Evolutionary conservation across 2,113 vertebrate species (phyloP), one percentile per base, ranked within the genome.

Genomic region (Fulmarus glacialis): DNA sequence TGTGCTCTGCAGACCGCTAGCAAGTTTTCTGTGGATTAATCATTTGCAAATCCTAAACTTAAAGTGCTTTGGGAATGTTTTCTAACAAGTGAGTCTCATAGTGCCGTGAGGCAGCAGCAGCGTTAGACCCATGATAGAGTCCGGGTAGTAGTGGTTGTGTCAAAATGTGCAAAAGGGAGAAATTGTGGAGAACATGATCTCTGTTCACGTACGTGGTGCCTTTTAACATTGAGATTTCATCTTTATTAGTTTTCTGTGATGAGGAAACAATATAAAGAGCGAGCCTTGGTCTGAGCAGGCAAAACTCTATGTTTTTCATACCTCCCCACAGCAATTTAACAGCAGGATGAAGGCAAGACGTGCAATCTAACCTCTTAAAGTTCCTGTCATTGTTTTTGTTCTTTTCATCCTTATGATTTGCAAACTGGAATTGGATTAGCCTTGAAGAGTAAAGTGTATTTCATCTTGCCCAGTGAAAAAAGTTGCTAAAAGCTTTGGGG

Each of bases 121-220:
- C 13, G 1, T 22, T 24, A 36, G 45, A 22, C 34, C 47, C 6
- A 0, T 2, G 16, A 8, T 6, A 8, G 27, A 32, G 21, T 8
- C 14, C 0, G 4, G n/a, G 42, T 7, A 45, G 16, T 3, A 17
- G 21, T 8, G 72, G n/a, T 21, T 14, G 17, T 22, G 34, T 7
- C 40, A 15, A 22, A 63, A 20, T 0, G 2, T 13, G 30, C 32
- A 2, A 4, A 24, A 32, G 19, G 6, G 27, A 17, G 59, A 24
- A 66, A 34, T 1, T 16, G 13, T 2, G 24, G 71, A 7, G 48
- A 71, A 8, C 4, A 1, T 0, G 0, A 2, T n/a, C 40, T 24
- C 18, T 22, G 58, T 4, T n/a, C 16, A 2, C 1, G 1, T 8
- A 7, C 3, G 0, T 6, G 10, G 34, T 16, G 42, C 43, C 27